Evolutionary conservation across 2,113 vertebrate species (phyloP), one percentile per base, ranked within the genome.

Genomic region (Struthidea cinerea): DNA sequence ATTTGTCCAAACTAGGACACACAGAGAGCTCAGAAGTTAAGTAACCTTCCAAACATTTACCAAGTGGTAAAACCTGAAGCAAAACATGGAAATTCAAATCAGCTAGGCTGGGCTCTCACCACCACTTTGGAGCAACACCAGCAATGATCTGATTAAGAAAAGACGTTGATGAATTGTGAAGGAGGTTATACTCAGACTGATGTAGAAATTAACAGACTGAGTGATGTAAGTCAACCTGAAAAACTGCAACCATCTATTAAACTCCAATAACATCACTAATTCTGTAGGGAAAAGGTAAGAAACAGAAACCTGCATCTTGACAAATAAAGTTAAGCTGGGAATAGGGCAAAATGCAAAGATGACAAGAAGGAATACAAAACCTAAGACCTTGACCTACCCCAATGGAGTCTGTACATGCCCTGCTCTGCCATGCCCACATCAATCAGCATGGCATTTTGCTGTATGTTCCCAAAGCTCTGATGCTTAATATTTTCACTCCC

Each of bases 221-320:
- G 63, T 93, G 85, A 95, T 77, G 84, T 7, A 97, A 95, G 82
- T 67, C 67, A 88, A 79, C 79, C 46, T 42, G 80, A 95, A 6
- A 39, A 81, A 83, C 81, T 78, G 50, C 55, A 90, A 71, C 50
- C 5, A 3, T 26, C 74, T 57, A 53, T 84, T 93, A 87, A 77
- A 33, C 16, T 24, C 50, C 68, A 32, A 9, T 35, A 86, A 67
- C 21, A 37, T 84, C 87, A 95, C 21, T 90, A 91, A 95, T 11
- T 68, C 37, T 53, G 70, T 15, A 6, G 33, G 75, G 37, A 94
- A 93, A 94, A 82, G 46, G 37, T 83, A 93, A 86, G 71, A 83
- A 92, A 93, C 53, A 80, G 75, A 87, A 90, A 81, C 32, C 47
- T 67, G 35, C 44, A 75, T 15, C 70, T 57, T 6, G 3, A 82